A percentile compares a stretch with the other conserved stretches of the same genome.
These are phyloP conservation scores for Drosophila neocordata DNA, from an alignment of 1,140 invertebrate genomes.

Conservation along the genomic window DNA sequence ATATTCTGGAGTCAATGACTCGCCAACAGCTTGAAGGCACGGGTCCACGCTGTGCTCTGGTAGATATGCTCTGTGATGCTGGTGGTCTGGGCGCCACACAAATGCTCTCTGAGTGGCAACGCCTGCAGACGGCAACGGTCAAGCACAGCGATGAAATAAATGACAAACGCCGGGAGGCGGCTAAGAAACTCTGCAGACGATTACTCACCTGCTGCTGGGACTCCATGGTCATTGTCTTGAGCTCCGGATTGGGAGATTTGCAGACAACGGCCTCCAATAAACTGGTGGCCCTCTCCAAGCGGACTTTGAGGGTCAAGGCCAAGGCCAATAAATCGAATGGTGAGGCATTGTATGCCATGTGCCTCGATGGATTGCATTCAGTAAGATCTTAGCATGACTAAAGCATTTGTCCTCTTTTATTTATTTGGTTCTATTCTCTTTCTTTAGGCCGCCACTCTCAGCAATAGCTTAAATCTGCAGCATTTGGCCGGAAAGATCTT, in stretches of 20 bases:
- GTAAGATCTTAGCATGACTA: slow-evolving; percentile 82
- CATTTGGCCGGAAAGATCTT: slow-evolving; percentile 84
- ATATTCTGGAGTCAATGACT: slow-evolving; percentile 86
- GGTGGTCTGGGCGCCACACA: slow-evolving; percentile 91
- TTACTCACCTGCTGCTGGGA: slow-evolving; percentile 96
- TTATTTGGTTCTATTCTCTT: not conserved
- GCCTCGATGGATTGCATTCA: slow-evolving; percentile 95
- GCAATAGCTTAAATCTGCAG: slow-evolving; percentile 90
- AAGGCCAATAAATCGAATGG: slow-evolving; percentile 85
- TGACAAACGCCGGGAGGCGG: slow-evolving; percentile 85
- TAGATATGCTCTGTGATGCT: slow-evolving; percentile 86
- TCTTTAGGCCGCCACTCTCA: slow-evolving; percentile 87
- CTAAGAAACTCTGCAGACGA: slow-evolving; percentile 86
- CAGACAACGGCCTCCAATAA: slow-evolving; percentile 84
- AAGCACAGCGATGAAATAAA: slow-evolving; percentile 87
- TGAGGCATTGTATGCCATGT: slow-evolving; percentile 90
- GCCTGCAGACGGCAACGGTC: slow-evolving; percentile 88
- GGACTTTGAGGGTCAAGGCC: slow-evolving; percentile 84
- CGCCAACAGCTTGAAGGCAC: slow-evolving; percentile 60
- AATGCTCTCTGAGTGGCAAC: slow-evolving; percentile 92
- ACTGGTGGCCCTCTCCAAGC: slow-evolving; percentile 84
- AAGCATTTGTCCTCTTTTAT: not conserved
- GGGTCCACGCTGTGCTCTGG: slow-evolving; percentile 69
- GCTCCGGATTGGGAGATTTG: slow-evolving; percentile 88
- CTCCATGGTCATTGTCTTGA: slow-evolving; percentile 93